Evolutionary conservation across 2,797 vertebrate species (phyloP).

Genomic region (Peromyscus eremicus): DNA sequence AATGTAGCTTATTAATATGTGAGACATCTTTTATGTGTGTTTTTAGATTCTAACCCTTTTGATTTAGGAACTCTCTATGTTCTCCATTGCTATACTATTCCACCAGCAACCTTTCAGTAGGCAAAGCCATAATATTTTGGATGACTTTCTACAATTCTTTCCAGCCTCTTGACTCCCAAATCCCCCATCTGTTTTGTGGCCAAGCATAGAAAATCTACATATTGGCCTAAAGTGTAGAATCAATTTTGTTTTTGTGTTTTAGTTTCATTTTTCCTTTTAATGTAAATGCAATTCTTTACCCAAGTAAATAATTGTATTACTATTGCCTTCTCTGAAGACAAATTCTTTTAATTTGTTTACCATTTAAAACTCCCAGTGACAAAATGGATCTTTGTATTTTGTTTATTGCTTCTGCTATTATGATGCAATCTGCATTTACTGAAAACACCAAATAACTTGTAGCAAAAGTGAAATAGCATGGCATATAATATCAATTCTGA

Average conservation of each 20-base stretch:
- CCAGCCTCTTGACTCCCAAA: conserved; percentile 17
- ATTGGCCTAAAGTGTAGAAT: conserved; percentile 23
- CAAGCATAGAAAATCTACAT: conserved; percentile 10
- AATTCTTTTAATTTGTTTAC: conserved; percentile 73
- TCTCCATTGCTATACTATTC: conserved; percentile 20
- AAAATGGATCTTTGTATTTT: conserved; percentile 72
- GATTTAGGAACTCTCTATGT: background rate
- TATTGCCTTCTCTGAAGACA: conserved; percentile 52
- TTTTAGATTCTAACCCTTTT: conserved; percentile 24
- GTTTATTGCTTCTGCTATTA: conserved; percentile 70
- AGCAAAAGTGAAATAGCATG: conserved; percentile 68
- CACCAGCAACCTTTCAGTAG: background rate
- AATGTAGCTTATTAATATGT: conserved; percentile 50
- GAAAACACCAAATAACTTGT: conserved; percentile 65
- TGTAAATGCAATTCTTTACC: conserved; percentile 51
- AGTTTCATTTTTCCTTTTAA: conserved; percentile 69
- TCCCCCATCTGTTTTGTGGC: background rate
- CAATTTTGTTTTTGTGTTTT: conserved; percentile 32
- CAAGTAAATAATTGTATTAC: conserved; percentile 16
- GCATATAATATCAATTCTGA: conserved; percentile 57
- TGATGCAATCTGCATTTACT: conserved; percentile 52
- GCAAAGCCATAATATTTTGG: conserved; percentile 28
- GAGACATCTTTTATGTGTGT: background rate
- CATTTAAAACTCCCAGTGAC: conserved; percentile 52
- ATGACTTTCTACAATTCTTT: conserved; percentile 51